Evolutionary conservation across 2,888 invertebrate genomes (phyloP).

Genomic region (Drosophila vallismaia): DNA sequence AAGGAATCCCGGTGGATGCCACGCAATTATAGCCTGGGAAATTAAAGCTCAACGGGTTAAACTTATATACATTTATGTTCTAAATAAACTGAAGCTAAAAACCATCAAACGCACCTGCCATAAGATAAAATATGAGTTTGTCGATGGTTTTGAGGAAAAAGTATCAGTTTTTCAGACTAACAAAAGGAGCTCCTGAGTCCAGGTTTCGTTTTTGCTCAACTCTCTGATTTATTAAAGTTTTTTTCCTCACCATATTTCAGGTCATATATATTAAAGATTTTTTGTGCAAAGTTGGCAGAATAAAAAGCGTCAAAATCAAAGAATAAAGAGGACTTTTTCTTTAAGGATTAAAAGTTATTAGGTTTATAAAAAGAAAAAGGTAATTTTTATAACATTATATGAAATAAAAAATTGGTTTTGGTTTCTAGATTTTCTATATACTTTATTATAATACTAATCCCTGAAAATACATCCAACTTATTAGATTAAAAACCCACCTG

Average conservation of each 20-base stretch:
- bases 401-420: too few species aligned
- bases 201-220: constrained; percentile 14
- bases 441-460: background rate
- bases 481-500: constrained; percentile 88
- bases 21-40: constrained; percentile 26
- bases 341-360: background rate
- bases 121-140: background rate
- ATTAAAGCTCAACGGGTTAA: constrained; percentile 6
- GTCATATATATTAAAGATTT: constrained; percentile 28
- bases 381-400: too few species aligned
- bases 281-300: constrained; percentile 10
- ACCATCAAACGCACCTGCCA: constrained; percentile 3
- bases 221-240: constrained; percentile 25
- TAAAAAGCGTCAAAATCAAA: constrained; percentile 27
- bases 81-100: background rate
- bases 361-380: too few species aligned
- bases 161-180: too few species aligned
- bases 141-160: background rate
- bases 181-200: background rate
- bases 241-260: constrained; percentile 27
- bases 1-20: constrained; percentile 17
- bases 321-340: constrained; percentile 10
- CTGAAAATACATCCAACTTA: background rate
- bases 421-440: too few species aligned
- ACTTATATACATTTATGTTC: background rate